Evolutionary conservation across 2,113 vertebrate species (phyloP), one percentile per base, ranked within the genome.

Genomic region (Cryptotis parvus): DNA sequence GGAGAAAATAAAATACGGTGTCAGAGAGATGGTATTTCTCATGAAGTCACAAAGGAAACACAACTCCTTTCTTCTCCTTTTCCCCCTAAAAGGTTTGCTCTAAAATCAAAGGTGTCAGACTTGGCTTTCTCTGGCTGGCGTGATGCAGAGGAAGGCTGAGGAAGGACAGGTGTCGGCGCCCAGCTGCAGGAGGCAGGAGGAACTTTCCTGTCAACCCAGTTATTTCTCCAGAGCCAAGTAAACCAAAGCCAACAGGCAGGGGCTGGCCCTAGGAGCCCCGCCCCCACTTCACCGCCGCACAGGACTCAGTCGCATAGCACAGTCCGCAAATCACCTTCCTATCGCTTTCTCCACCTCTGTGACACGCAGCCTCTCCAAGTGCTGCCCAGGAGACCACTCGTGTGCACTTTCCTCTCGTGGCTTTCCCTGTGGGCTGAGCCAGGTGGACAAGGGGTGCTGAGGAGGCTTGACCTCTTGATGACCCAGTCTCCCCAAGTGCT

Each of bases 111-210:
- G 96, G 98, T 97, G 98, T 97, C 98, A 98, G 97, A 97, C 97
- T 98, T 97, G 94, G 97, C 97, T 97, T 97, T 98, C 97, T 97
- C 96, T 97, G 95, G 95, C 96, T 97, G 97, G 97, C 97, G 76
- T 97, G 97, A 98, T 98, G 97, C 97, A 96, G 97, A 98, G 98
- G 97, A 98, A 96, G 98, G 97, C 97, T 98, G 98, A 98, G 98
- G 98, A 99, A 98, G 98, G 99, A 98, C 99, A 99, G 98, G 98
- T 98, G 98, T 98, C 98, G 98, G 98, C 98, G 98, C 98, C 98
- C 98, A 98, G 98, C 98, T 97, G 98, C 98, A 98, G 96, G 97
- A 98, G 97, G 98, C 98, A 98, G 98, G 98, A 97, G 98, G 98
- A 98, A 98, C 98, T 98, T 98, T 99, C 98, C 97, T 97, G 98